These are phyloP conservation scores for Penaeus vannamei DNA, from an alignment of 1,140 invertebrate species.

Conservation along the genomic window DNA sequence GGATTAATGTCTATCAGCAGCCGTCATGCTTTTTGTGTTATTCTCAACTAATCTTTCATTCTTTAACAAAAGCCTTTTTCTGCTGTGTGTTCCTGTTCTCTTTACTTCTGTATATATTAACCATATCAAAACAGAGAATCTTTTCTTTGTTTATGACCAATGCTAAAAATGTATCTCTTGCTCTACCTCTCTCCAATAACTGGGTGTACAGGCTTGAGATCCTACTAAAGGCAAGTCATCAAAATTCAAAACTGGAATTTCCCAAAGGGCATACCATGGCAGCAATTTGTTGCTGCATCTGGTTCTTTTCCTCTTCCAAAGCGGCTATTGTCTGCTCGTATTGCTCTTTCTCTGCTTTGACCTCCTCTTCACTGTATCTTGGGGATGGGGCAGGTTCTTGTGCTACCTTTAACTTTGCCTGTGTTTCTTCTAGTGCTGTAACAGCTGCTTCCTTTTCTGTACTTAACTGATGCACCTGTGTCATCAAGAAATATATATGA, in stretches of 20 bases:
- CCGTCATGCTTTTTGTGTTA: no score
- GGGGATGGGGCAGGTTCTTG: not conserved
- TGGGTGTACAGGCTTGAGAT: no score
- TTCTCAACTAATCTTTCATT: no score
- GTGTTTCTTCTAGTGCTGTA: constrained; percentile 31
- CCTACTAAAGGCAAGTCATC: not conserved
- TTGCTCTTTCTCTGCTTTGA: constrained; percentile 34
- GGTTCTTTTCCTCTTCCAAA: constrained; percentile 41
- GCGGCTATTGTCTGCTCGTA: not conserved
- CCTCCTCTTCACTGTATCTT: not conserved
- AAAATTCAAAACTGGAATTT: not conserved
- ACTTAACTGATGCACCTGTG: not conserved
- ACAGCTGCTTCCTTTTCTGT: constrained; percentile 26
- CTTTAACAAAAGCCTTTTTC: no score
- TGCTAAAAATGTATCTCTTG: no score
- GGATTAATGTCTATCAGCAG: no score
- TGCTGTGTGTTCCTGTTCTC: no score
- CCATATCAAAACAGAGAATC: no score
- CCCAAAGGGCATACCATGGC: constrained; percentile 31
- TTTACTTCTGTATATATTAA: no score
- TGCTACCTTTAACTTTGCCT: constrained; percentile 17
- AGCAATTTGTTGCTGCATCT: constrained; percentile 49
- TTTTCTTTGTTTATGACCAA: no score
- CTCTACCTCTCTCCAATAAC: no score
- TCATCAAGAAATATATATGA: not conserved